Base-by-base conservation (phyloP, 2,113 vertebrate genomes). In the Tricholaema leucomelas region DNA sequence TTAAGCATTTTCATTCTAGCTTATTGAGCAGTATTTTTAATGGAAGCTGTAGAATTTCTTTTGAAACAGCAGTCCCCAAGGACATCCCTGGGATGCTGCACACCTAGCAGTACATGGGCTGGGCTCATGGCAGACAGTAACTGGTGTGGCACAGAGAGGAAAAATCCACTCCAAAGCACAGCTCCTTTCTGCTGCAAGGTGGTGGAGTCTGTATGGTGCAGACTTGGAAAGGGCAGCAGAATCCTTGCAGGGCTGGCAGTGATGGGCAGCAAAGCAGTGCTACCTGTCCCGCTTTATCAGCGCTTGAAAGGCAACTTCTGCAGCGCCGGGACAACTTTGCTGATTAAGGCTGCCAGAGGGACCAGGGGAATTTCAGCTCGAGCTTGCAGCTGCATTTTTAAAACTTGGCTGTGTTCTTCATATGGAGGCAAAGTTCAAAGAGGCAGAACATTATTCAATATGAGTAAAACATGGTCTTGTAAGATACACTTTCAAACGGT, bases 361-460 rank as follows among this genome's bases (percentile, higher is more conserved):
- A 94, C 77, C 85, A 50, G 66, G 90, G 93, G 95, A 94, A 95
- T 95, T 86, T 75, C 72, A 76, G 92, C 73, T 84, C 52, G 4
- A 80, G 88, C 92, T 84, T 71, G 76, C 81, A 89, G 95, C 77
- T 90, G 93, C 78, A 56, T 95, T 91, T 87, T 89, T 61, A 83
- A 85, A 93, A 91, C 59, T 59, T 72, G 79, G 85, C 80, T 89
- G 80, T 87, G 95, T 88, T 95, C 93, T 94, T 91, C 74, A 36
- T 40, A 86, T 5, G 81, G 93, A 95, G 81, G 81, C 76, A 81
- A 70, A 88, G 96, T 97, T 97, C 96, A 95, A 94, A 97, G 95
- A 95, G 61, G 86, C 90, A 81, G 90, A 95, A 95, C 92, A 78
- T 93, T 81, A 95, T 89, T 97, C 90, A 92, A 90, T 76, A 92